These are phyloP conservation scores for Bombus waltoni DNA, from an alignment of 1,140 invertebrate genomes.

Conservation along the genomic window DNA sequence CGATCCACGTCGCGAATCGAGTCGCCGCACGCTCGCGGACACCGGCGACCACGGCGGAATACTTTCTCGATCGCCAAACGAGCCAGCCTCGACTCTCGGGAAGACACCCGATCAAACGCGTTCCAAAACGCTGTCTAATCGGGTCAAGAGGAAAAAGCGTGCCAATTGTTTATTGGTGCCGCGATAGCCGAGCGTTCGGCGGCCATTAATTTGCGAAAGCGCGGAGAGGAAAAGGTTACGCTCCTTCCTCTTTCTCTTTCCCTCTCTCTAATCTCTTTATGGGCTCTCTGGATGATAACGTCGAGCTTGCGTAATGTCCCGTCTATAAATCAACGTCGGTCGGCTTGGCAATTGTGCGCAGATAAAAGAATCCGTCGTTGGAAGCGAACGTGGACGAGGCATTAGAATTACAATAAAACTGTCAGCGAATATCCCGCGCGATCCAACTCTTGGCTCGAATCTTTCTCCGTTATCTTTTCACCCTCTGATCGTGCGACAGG, in stretches of 20 bases:
- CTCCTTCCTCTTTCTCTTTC: not conserved
- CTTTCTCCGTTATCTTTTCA: not conserved
- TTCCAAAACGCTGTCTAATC: not conserved
- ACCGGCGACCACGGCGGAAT: not conserved
- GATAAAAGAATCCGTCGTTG: constrained; percentile 18
- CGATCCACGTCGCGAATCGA: not conserved
- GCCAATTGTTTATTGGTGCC: constrained; percentile 10
- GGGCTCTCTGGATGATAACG: constrained; percentile 23
- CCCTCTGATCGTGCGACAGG: not conserved
- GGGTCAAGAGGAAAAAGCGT: not conserved
- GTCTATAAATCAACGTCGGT: constrained; percentile 29
- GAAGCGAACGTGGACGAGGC: not conserved
- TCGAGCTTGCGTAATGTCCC: constrained; percentile 20
- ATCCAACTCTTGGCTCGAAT: not conserved
- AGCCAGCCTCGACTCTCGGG: not conserved
- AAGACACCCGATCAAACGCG: not conserved
- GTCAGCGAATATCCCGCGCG: not conserved
- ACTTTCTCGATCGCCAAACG: not conserved
- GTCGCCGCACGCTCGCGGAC: too few species aligned
- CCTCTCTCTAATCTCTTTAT: not conserved
- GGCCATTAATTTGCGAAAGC: constrained; percentile 21
- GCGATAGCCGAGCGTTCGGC: not conserved
- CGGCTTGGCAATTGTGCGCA: not conserved
- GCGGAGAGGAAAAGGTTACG: constrained; percentile 5
- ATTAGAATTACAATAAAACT: constrained; percentile 28